Evolutionary conservation across 2,888 invertebrate genomes (phyloP), one percentile per base, ranked within the genome.

Genomic region (Metalampra italica): DNA sequence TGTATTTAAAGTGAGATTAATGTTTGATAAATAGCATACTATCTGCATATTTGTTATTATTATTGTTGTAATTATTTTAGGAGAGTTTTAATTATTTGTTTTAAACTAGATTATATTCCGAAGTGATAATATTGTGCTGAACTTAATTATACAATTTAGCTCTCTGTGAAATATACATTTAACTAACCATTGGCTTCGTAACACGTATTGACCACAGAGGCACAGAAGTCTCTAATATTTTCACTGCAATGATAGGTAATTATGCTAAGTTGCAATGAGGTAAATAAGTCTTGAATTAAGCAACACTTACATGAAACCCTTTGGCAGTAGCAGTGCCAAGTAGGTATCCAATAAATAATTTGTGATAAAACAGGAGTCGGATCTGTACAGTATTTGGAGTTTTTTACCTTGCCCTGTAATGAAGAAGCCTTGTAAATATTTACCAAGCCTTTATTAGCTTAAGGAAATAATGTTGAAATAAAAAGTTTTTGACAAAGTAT

Each of bases 401-500:
- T 85, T 85, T 86, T 81, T 87, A 87, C 86, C 87, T 86, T 87
- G 86, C 86, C 86, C 81, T 78, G 71, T 84, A 81, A 82, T 84
- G 71, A 85, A 84, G 71, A 85, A 84, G 85, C 87, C 87, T 81
- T 89, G 88, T 89, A 89, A 82, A 89, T 89, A 88, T 76, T 79
- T 82, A 83, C 76, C 78, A 83, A 83, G 88, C 88, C 86, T 89
- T 87, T 87, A 85, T 71, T 82, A 85, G 75, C 65, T 48, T 88
- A 88, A 85, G 84, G 67, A 82, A 79, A 81, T 70, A 82, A 88
- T 83, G 87, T 88, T 89, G 67, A 87, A 79, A 61, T 79, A 82
- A 82, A 86, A 85, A 71, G 71, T 68, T 82, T 82, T 84, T 81
- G 73, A 81, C 72, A 67, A 79, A 78, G 68, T 70, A 69, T 66